Evolutionary conservation across 2,113 vertebrate species (phyloP).

Genomic region (Crotalus tigris): DNA sequence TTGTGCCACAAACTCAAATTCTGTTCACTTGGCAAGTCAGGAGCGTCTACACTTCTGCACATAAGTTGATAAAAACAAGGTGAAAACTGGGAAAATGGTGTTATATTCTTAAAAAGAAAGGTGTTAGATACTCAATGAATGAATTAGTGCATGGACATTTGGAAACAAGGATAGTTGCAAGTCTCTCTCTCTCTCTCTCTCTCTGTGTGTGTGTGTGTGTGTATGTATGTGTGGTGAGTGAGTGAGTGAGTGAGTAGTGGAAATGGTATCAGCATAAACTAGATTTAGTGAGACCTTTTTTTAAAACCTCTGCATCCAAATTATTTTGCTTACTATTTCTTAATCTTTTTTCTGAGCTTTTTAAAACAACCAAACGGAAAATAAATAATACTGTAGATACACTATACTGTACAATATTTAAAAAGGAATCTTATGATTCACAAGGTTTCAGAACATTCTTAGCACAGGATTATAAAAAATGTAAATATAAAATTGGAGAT

Average conservation of each 20-base stretch:
- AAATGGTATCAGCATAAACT: not conserved
- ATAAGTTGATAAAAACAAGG: not conserved
- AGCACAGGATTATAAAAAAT: not conserved
- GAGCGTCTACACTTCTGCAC: not conserved
- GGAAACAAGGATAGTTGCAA: not conserved
- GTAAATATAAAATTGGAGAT: not conserved
- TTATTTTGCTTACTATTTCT: not conserved
- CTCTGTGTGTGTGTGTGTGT: too few species aligned
- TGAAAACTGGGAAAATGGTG: not conserved
- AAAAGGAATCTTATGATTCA: not conserved
- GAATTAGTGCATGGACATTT: not conserved
- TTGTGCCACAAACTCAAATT: not conserved
- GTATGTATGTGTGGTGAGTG: too few species aligned
- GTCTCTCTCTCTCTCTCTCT: not conserved
- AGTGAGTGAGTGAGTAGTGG: too few species aligned
- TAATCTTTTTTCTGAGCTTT: not conserved
- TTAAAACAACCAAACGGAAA: not conserved
- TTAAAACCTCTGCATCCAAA: not conserved
- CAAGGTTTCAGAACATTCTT: not conserved
- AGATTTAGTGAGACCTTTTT: not conserved
- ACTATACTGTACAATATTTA: not conserved
- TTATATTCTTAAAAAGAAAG: not conserved
- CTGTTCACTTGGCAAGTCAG: not conserved
- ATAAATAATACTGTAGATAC: not conserved
- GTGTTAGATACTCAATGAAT: not conserved